phyloP scores from a whole-genome alignment of 2,113 vertebrate genomes.

The Herpailurus yagouaroundi region DNA sequence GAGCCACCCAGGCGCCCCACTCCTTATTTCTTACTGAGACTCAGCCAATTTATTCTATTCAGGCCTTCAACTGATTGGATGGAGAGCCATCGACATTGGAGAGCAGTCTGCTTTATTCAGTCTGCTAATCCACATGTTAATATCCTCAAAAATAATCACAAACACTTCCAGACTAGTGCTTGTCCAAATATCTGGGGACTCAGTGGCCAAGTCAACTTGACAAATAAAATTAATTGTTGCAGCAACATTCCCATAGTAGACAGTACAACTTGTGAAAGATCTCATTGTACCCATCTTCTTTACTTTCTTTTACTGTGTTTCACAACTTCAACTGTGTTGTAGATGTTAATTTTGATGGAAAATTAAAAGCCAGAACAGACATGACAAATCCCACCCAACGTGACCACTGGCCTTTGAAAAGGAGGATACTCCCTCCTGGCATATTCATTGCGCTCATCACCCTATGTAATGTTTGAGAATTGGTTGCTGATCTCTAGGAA shows the following conservation, averaged over 20 bases:
- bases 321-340: not conserved
- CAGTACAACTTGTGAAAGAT: not conserved
- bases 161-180: not conserved
- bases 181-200: not conserved
- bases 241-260: not conserved
- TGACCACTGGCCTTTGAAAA: not conserved
- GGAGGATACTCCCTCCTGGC: rapidly evolving
- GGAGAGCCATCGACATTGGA: not conserved
- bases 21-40: not conserved
- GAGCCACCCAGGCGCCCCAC: too few species aligned
- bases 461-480: not conserved
- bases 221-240: not conserved
- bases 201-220: not conserved
- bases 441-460: not conserved
- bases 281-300: not conserved
- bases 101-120: not conserved
- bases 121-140: not conserved
- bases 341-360: not conserved
- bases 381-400: not conserved
- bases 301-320: not conserved
- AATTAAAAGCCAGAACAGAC: not conserved
- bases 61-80: not conserved
- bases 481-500: not conserved
- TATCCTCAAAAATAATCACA: not conserved
- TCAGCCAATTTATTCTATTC: not conserved